Conservation (phyloP, 2,797 vertebrate species). For the Cyclura pinguis region DNA sequence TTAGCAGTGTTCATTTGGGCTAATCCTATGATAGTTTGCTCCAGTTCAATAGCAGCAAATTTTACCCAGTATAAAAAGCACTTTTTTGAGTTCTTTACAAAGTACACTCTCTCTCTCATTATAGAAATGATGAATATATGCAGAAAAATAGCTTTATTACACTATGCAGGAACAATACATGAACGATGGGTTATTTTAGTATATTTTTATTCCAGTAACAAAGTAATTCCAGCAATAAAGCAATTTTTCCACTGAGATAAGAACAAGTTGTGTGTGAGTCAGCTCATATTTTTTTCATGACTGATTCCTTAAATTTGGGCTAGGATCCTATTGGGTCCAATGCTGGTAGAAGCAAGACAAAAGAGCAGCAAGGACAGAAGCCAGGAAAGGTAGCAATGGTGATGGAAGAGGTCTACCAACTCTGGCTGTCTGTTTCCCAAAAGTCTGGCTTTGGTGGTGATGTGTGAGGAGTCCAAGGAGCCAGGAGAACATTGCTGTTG, state of each 20-base stretch:
- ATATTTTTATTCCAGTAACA: not conserved
- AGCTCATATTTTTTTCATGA: not conserved
- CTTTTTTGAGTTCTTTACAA: not conserved
- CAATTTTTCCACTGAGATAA: not conserved
- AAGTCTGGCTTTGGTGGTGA: no score
- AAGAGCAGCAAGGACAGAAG: no score
- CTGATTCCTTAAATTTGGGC: no score
- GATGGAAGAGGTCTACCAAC: no score
- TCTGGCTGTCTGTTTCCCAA: no score
- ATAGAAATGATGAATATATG: not conserved
- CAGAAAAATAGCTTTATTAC: not conserved
- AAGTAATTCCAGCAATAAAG: not conserved
- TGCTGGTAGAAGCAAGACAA: no score
- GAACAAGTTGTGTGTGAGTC: not conserved
- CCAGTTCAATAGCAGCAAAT: not conserved
- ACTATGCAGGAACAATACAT: no score
- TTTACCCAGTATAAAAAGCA: not conserved
- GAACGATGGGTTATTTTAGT: not conserved
- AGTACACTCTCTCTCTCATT: not conserved
- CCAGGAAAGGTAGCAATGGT: no score
- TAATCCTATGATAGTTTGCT: not conserved
- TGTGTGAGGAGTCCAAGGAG: no score
- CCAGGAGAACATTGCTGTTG: no score
- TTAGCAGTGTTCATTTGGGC: not conserved
- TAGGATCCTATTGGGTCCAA: no score